Percentiles rank a stretch among this genome's conserved stretches.
Evolutionary conservation across 2,113 vertebrate genomes (phyloP).

Genomic region (Drymodes brunneopygia): DNA sequence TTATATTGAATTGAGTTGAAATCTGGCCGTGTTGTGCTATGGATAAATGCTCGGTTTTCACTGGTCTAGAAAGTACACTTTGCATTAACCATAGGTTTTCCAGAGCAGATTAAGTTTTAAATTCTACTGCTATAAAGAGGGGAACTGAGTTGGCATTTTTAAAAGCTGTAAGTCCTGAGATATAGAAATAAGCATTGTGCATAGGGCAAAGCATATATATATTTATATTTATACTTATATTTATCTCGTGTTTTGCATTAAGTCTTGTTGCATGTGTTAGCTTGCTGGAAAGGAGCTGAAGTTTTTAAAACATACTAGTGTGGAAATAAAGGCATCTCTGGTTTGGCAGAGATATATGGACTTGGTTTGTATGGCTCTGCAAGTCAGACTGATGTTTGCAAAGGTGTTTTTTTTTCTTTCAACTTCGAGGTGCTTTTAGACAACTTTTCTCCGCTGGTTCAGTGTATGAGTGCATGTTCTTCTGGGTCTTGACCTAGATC

Average conservation of each 20-base stretch:
- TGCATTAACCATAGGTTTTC: neutral
- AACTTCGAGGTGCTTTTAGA: neutral
- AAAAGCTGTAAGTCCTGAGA: neutral
- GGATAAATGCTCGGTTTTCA: neutral
- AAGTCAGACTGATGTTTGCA: neutral
- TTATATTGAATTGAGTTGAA: neutral
- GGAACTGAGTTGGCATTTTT: neutral
- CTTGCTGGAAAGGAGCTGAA: neutral
- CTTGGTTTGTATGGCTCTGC: neutral
- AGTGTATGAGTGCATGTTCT: neutral
- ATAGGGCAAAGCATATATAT: neutral
- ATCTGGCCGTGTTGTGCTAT: neutral
- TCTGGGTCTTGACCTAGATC: constrained; percentile 5
- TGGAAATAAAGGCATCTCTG: neutral
- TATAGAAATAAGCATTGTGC: neutral
- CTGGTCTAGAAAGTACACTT: neutral
- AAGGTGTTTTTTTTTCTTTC: neutral
- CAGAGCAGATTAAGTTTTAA: neutral
- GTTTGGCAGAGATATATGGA: neutral
- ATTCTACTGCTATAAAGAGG: neutral
- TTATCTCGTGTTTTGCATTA: neutral
- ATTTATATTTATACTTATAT: fast-evolving
- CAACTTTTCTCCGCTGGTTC: neutral
- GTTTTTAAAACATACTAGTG: neutral
- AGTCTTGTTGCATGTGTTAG: neutral